Percentiles rank a stretch among this genome's conserved stretches.
phyloP scores from a whole-genome alignment of 2,888 invertebrate species.

The Caradrina kadenii region DNA sequence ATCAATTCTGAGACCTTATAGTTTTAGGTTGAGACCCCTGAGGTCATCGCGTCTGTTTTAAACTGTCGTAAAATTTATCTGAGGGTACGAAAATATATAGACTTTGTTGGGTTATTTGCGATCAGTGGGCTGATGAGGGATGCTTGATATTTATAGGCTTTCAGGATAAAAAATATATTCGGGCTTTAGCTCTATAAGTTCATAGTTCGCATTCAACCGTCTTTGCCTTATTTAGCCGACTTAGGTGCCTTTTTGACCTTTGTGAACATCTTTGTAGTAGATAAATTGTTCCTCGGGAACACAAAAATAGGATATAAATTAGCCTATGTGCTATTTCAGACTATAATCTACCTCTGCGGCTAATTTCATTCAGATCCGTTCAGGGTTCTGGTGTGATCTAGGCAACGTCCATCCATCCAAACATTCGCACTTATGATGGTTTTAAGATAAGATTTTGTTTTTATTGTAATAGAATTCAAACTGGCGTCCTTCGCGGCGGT shows the following conservation, averaged over 20 bases:
- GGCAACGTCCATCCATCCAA: too few relatives aligned
- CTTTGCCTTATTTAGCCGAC: neutral
- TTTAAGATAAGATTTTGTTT: too few relatives aligned
- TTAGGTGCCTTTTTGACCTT: neutral
- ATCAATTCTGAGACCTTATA: constrained; percentile 62
- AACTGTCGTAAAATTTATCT: constrained; percentile 54
- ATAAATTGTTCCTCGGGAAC: too few relatives aligned
- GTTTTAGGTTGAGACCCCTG: constrained; percentile 60
- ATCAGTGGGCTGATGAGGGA: constrained; percentile 6
- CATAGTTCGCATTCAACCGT: neutral
- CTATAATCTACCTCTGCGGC: too few relatives aligned
- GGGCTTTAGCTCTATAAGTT: constrained; percentile 7
- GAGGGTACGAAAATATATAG: constrained; percentile 42
- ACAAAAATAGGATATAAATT: too few relatives aligned
- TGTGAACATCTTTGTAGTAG: neutral
- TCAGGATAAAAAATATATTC: neutral
- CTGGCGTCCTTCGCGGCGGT: too few relatives aligned
- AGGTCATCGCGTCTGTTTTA: constrained; percentile 51
- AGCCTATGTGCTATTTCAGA: too few relatives aligned
- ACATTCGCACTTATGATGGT: too few relatives aligned
- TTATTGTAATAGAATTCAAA: neutral
- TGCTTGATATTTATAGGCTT: constrained; percentile 25
- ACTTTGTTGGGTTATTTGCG: constrained; percentile 29
- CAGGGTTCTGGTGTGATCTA: too few relatives aligned
- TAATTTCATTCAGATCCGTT: too few relatives aligned